Evolutionary conservation across 2,888 invertebrate species (phyloP), one percentile per base, ranked within the genome.

Genomic region (Nemoura dubitans): DNA sequence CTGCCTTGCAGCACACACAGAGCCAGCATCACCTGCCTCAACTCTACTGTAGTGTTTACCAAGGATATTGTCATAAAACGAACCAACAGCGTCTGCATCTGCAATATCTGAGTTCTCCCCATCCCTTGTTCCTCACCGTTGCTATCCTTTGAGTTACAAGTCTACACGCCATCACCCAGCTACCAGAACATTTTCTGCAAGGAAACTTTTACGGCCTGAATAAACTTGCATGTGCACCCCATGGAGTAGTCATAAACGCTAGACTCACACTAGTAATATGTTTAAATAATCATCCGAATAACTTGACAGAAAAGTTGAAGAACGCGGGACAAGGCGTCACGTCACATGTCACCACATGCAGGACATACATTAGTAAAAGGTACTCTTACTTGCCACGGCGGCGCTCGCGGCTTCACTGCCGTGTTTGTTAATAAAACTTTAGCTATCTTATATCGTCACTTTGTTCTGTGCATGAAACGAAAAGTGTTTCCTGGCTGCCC

Each of bases 251-350:
- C 28, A 78, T 78, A 78, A 78, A 78, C 78, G 28, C 78, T 27
- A 26, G 26, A 6, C 28, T 78, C n/a, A 25, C 7, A 14, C 5
- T 78, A 28, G 78, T 78, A 78, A 27, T 78, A 78, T 78, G 78
- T 78, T 78, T 78, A 78, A 78, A 78, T 78, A 59, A 59, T 59
- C 59, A 59, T 59, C 14, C 59, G 59, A 59, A 59, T 59, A 59
- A 21, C 59, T 59, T 59, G 59, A 59, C 59, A 59, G 59, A 59
- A 59, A 59, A 59, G 59, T 59, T 59, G 59, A 59, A 59, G 59
- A 59, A 59, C 59, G 59, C 14, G 59, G 14, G 59, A 59, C 59
- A 59, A 59, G 5, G 36, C 5, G 3, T 36, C 59, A 59, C 16
- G 10, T 7, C 21, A 59, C 59, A 14, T 59, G 59, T 59, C 14